A percentile compares a stretch with the other conserved stretches of the same genome.
Evolutionary conservation across 2,113 vertebrate species (phyloP).

Genomic region (Dipodomys stephensi): DNA sequence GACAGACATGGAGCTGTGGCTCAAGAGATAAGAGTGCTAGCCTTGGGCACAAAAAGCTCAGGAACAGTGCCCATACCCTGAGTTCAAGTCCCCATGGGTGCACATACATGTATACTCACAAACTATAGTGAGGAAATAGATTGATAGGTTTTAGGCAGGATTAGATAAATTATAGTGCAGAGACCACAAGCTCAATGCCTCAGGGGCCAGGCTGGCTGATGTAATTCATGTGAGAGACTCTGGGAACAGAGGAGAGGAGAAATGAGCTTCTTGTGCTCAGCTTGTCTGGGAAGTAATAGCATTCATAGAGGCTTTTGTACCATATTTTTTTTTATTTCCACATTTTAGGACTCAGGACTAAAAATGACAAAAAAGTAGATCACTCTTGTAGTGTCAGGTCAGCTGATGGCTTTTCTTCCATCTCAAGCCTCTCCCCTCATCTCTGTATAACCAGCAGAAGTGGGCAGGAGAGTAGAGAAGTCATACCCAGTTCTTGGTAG

Average conservation of each 20-base stretch:
- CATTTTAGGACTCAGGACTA: background rate
- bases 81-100: no score
- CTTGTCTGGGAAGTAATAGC: background rate
- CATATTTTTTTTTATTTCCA: background rate
- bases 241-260: background rate
- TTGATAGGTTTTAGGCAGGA: background rate
- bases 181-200: background rate
- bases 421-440: background rate
- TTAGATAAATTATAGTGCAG: background rate
- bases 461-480: background rate
- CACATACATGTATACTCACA: no score
- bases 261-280: background rate
- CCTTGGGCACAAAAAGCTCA: no score
- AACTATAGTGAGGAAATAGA: no score
- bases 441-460: background rate
- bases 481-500: background rate
- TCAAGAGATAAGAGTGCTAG: no score
- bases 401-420: background rate
- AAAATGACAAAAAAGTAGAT: background rate
- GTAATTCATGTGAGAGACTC: background rate
- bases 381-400: background rate
- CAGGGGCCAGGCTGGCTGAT: background rate
- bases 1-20: no score
- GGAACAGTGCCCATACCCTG: no score
- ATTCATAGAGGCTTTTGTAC: background rate